phyloP scores from a whole-genome alignment of 2,888 invertebrate genomes.

The Nemotelus nigrinus region DNA sequence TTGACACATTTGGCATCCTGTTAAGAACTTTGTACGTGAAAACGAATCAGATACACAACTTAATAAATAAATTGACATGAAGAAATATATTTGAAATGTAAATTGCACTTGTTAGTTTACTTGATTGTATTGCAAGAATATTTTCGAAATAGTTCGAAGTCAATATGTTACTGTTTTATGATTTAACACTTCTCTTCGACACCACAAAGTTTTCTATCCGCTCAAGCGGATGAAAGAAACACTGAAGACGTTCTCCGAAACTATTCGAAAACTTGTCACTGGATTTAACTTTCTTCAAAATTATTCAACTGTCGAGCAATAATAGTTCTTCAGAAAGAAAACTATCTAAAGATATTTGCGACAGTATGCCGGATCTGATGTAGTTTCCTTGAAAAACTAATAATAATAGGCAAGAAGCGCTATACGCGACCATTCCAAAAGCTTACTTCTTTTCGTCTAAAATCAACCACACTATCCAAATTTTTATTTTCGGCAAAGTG shows the following conservation, averaged over 20 bases:
- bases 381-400: conserved; percentile 25
- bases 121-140: too few species aligned
- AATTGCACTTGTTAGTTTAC: too few species aligned
- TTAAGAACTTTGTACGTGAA: too few species aligned
- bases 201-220: conserved; percentile 19
- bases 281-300: neutral
- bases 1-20: too few species aligned
- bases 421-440: conserved; percentile 51
- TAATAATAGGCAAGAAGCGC: conserved; percentile 39
- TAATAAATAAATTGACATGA: too few species aligned
- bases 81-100: too few species aligned
- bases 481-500: conserved; percentile 51
- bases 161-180: neutral
- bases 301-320: neutral
- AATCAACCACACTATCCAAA: conserved; percentile 51
- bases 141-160: too few species aligned
- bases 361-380: neutral
- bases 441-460: conserved; percentile 51
- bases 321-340: neutral
- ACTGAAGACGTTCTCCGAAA: neutral
- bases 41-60: too few species aligned
- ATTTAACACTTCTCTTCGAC: neutral
- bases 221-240: conserved; percentile 19
- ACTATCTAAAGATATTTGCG: neutral
- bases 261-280: neutral